These are phyloP conservation scores for Phyllopteryx taeniolatus DNA, from an alignment of 2,113 vertebrate species.

Conservation along the genomic window DNA sequence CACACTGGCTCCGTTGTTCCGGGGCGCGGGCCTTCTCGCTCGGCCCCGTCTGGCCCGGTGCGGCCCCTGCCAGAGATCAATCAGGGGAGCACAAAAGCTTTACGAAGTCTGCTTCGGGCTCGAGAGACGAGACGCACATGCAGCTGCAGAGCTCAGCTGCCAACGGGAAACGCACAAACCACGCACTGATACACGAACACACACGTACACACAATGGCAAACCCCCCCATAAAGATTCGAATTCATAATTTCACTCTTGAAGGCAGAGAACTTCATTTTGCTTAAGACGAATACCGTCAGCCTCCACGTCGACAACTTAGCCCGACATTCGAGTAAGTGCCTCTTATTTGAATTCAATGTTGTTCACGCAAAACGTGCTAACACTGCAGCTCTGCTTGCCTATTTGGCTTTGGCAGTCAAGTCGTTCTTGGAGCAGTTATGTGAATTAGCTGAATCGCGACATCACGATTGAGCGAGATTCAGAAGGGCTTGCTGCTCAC, in stretches of 20 bases:
- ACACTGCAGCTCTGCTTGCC: background rate
- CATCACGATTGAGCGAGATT: background rate
- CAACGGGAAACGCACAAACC: conserved; percentile 62
- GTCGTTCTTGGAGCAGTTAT: background rate
- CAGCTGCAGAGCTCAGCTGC: conserved; percentile 74
- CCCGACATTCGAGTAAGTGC: background rate
- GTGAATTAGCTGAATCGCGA: too few species aligned
- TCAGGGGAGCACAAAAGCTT: conserved; percentile 75
- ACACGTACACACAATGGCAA: background rate
- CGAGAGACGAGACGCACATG: conserved; percentile 54
- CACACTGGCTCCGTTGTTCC: conserved; percentile 74
- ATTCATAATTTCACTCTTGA: too few species aligned
- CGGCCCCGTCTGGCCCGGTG: conserved; percentile 63
- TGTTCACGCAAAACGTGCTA: too few species aligned
- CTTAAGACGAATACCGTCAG: too few species aligned
- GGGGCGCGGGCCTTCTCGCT: conserved; percentile 48
- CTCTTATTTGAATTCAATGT: background rate
- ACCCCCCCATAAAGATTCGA: background rate
- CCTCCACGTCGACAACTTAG: too few species aligned
- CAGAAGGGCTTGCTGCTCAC: background rate
- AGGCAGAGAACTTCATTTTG: background rate
- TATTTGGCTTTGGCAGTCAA: background rate
- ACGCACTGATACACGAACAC: conserved; percentile 27
- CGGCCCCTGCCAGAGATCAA: conserved; percentile 67
- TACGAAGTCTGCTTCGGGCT: conserved; percentile 69